Base-by-base conservation (phyloP, 1,140 invertebrate species). In the Yoshiicerus persimilis region DNA sequence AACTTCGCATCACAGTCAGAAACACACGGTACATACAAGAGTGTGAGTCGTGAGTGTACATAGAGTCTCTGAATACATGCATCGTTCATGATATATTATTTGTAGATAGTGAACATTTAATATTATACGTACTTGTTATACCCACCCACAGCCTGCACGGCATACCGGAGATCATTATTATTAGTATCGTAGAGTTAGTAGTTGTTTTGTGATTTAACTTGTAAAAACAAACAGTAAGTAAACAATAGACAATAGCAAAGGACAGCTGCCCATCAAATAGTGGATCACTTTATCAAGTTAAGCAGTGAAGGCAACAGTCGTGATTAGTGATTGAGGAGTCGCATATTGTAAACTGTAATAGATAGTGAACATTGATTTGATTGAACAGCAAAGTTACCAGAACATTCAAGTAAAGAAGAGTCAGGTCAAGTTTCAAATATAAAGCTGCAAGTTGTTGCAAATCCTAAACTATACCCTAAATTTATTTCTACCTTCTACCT, bases 211-310 rank as follows among this genome's bases (percentile, higher is more conserved):
- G 23, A 70, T 25, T 66, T 27, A n/a, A 30, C 64, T 27, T 70
- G 64, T 70, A 70, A 70, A 27, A 70, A n/a, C n/a, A n/a, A 56
- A n/a, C 34, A 80, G 32, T 36, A 6, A 23, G 30, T 32, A 80
- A 80, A 80, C 30, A 36, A 36, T 77, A 11, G 32, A 16, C 8
- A 36, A 16, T 20, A 38, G 70, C 70, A 32, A 30, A 66, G 27
- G 34, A 77, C 34, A 32, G 30, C 32, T 80, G 75, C 75, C 23
- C 75, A 80, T 80, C 75, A 80, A 80, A 80, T 80, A 32, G 75
- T 80, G 75, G 23, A 80, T 80, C 75, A 80, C 75, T 80, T 80
- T 80, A 80, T 80, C 32, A 80, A 80, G 75, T 80, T 80, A 80
- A 80, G 75, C 75, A 80, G 75, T 34, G 75, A 80, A 80, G 75